Evolutionary conservation across 1,140 invertebrate genomes (phyloP), one percentile per base, ranked within the genome.

Genomic region (Papilio xuthus): DNA sequence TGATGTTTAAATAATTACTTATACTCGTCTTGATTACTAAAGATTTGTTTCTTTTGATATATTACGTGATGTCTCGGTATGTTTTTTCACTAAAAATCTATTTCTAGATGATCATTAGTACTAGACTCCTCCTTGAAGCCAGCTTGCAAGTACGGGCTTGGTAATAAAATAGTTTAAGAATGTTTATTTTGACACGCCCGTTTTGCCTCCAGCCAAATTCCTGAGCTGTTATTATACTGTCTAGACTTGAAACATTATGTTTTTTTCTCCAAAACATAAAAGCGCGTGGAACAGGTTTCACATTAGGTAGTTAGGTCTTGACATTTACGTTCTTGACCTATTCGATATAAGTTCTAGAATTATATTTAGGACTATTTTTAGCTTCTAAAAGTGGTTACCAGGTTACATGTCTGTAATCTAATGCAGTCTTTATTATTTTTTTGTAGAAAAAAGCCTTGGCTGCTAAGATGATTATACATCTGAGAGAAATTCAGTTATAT

Each of bases 271-370:
- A 56, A 67, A 67, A 67, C 60, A 67, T 67, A 67, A 67, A 28
- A 67, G 13, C 26, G 9, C 18, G n/a, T 7, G 7, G 26, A 67
- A 67, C 60, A 28, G 60, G 60, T 67, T 67, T 67, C 28, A 12
- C 18, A 67, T 60, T 60, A 26, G 26, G 60, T 67, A 67, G 23
- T 67, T 63, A 67, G 56, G 56, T 60, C 60, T 28, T 67, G 12
- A 1, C 13, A 12, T 60, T 60, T 60, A 60, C 13, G 26, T 20
- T 67, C 60, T 28, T 67, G 26, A 67, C 60, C 23, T 67, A 28
- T 67, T 67, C 60, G 10, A 67, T 28, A 13, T 67, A 28, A 15
- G 28, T 28, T 23, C 12, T 15, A 28, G 28, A 28, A 60, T 60
- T 9, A 60, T 28, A 12, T 28, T 67, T 63, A 6, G 26, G 18